A percentile compares a stretch with the other conserved stretches of the same genome.
Conservation (phyloP, 1,140 invertebrate species). For the Rhagoletis zephyria region DNA sequence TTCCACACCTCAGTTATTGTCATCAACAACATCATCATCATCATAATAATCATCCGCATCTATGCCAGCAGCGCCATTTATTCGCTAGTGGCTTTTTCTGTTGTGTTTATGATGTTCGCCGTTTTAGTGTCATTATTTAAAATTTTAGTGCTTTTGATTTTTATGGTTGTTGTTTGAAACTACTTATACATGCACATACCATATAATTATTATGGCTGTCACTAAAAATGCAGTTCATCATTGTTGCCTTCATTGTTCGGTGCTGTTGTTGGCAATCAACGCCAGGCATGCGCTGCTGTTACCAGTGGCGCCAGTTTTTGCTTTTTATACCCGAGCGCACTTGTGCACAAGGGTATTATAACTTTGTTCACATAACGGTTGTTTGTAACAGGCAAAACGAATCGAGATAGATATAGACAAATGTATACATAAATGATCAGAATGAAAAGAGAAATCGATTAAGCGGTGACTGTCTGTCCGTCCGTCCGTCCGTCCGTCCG, state of each 20-base stretch:
- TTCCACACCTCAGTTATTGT: not conserved
- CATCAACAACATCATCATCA: not conserved
- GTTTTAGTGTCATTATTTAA: constrained; percentile 10
- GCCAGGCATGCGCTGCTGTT: not conserved
- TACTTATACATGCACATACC: not conserved
- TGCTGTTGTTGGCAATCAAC: not conserved
- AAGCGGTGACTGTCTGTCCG: no score
- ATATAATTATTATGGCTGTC: constrained; percentile 15
- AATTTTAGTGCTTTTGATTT: not conserved
- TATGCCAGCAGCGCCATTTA: not conserved
- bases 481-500: no score
- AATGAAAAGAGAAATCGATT: no score
- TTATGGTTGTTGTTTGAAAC: not conserved
- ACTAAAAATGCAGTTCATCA: not conserved
- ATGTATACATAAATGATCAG: no score
- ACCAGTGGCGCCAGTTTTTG: not conserved
- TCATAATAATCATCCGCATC: not conserved
- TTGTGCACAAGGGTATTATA: no score
- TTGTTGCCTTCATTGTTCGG: not conserved
- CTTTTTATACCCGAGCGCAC: no score
- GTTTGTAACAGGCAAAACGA: no score
- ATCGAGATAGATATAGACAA: no score
- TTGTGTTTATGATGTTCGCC: not conserved
- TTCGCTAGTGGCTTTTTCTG: not conserved
- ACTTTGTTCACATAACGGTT: no score